These are phyloP conservation scores for Drosophila fulvimacula DNA, from an alignment of 2,888 invertebrate genomes.

Conservation along the genomic window DNA sequence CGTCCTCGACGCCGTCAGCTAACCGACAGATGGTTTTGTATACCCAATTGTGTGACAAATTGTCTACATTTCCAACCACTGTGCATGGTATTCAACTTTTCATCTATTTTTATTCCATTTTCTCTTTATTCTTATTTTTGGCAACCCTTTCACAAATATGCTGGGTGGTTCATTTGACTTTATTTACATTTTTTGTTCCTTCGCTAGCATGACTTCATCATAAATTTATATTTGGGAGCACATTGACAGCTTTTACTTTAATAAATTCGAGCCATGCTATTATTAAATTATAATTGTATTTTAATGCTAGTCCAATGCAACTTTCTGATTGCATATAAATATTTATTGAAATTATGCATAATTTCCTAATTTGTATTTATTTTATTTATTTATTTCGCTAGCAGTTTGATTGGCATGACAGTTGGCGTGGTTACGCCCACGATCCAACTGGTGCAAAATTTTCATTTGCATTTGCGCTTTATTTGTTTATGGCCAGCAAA, in stretches of 20 bases:
- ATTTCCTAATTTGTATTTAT: background rate
- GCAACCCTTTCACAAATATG: conserved; percentile 44
- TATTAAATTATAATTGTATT: conserved; percentile 2
- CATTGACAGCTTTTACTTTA: conserved; percentile 5
- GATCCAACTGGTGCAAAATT: conserved; percentile 47
- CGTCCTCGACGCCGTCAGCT: conserved; percentile 17
- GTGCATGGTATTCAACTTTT: conserved; percentile 34
- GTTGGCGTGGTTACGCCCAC: conserved; percentile 1
- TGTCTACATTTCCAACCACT: conserved; percentile 64
- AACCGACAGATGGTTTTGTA: conserved; percentile 42
- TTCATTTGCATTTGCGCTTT: conserved; percentile 63
- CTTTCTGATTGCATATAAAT: background rate
- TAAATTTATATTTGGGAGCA: conserved; percentile 9
- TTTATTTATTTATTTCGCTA: conserved; percentile 10
- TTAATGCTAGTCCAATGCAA: background rate
- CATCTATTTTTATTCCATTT: background rate
- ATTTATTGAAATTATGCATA: background rate
- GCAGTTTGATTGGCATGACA: background rate
- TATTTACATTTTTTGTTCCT: conserved; percentile 28
- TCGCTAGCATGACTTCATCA: conserved; percentile 23
- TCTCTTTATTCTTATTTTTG: conserved; percentile 18
- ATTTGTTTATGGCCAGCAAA: conserved; percentile 54
- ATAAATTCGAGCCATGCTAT: background rate
- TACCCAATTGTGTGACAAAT: conserved; percentile 76
- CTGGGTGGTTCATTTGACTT: conserved; percentile 28